A percentile compares a stretch with the other conserved stretches of the same genome.
phyloP scores from a whole-genome alignment of 2,888 invertebrate species.

The Vesta saturnalis region DNA sequence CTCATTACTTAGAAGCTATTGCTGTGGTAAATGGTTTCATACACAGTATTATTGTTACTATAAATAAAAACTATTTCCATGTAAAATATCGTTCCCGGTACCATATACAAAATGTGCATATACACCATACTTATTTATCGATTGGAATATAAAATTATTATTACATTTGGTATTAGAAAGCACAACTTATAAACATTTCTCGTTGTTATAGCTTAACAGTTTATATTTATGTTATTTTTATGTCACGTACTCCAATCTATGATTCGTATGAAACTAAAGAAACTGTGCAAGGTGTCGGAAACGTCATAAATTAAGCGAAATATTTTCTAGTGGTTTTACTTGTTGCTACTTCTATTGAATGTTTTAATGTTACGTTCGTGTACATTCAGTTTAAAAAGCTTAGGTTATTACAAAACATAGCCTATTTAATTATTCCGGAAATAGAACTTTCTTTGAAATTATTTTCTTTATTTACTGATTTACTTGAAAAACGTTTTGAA shows the following conservation, averaged over 20 bases:
- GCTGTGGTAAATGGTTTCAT: neutral
- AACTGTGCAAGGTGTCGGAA: conserved; percentile 19
- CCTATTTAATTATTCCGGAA: no score
- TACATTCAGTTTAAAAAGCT: no score
- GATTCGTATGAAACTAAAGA: conserved; percentile 7
- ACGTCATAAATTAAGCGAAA: conserved; percentile 18
- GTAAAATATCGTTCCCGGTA: conserved; percentile 22
- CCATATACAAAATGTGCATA: conserved; percentile 18
- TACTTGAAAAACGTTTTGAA: no score
- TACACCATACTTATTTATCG: conserved; percentile 20
- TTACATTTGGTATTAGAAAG: conserved; percentile 31
- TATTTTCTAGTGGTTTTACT: conserved; percentile 14
- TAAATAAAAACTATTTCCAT: conserved; percentile 22
- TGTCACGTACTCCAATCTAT: conserved; percentile 31
- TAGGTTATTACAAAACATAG: no score
- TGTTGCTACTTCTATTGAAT: conserved; percentile 13
- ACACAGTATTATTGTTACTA: neutral
- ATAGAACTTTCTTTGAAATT: no score
- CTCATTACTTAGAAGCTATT: neutral
- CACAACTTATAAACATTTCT: conserved; percentile 31
- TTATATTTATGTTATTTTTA: conserved; percentile 25
- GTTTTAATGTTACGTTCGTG: neutral
- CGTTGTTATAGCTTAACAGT: conserved; percentile 27
- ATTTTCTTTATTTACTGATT: no score
- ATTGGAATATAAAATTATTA: conserved; percentile 33